Conservation (phyloP, 2,113 vertebrate species). For the Rhizomys pruinosus region DNA sequence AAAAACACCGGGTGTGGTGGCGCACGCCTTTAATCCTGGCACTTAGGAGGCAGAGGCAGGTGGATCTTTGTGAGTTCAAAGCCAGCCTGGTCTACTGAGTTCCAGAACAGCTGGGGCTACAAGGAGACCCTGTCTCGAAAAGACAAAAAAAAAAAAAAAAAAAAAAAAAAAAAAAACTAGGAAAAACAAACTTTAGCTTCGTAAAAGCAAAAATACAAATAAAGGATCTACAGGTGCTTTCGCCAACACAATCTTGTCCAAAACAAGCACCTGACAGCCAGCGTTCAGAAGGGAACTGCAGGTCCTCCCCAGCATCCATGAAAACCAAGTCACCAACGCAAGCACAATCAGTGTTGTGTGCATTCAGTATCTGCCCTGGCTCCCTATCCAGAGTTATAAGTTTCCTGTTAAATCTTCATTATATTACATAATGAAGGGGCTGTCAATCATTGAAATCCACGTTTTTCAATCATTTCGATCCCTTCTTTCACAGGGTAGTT, state of each 20-base stretch:
- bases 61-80: too few relatives aligned
- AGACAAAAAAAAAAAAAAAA: too few relatives aligned
- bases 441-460: slow-evolving; percentile 38
- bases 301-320: neutral
- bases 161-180: too few relatives aligned
- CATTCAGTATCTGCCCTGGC: neutral
- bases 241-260: neutral
- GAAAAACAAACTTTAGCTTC: slow-evolving; percentile 9
- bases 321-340: slow-evolving; percentile 56
- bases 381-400: neutral
- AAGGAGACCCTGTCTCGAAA: too few relatives aligned
- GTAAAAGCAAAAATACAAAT: neutral
- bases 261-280: slow-evolving; percentile 25
- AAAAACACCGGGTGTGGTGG: too few relatives aligned
- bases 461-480: slow-evolving; percentile 51
- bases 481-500: slow-evolving; percentile 24
- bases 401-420: slow-evolving; percentile 41
- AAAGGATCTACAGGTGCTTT: neutral
- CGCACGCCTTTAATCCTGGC: too few relatives aligned
- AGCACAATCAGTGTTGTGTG: neutral
- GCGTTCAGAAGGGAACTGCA: neutral
- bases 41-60: too few relatives aligned
- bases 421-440: neutral
- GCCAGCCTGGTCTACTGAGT: too few relatives aligned
- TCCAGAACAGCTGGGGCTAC: too few relatives aligned